Conservation (phyloP, 2,797 vertebrate genomes). For the Sebastes matsubarae region DNA sequence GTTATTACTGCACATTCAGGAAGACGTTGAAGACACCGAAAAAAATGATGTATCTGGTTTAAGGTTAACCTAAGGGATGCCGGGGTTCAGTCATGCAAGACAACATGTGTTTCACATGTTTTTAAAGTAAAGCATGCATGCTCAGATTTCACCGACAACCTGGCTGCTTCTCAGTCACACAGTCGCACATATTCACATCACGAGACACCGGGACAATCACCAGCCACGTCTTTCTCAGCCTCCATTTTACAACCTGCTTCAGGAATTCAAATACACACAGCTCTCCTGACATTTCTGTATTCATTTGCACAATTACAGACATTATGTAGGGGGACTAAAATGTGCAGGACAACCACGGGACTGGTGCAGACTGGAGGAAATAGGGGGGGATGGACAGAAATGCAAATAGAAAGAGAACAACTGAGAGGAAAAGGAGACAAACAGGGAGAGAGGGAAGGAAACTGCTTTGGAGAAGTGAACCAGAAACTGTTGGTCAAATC, state of each 20-base stretch:
- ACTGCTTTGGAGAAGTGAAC: conserved; percentile 33
- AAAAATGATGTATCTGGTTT: not conserved
- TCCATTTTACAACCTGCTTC: not conserved
- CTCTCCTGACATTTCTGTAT: not conserved
- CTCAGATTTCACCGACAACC: not conserved
- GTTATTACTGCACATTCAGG: not conserved
- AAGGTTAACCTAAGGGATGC: not conserved
- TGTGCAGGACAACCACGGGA: conserved; percentile 4
- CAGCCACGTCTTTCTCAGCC: not conserved
- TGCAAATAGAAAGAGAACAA: not conserved
- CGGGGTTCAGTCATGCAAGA: conserved; percentile 26
- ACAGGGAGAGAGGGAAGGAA: conserved; percentile 5
- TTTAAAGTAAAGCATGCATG: not conserved
- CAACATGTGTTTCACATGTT: conserved; percentile 2
- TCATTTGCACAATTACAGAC: not conserved
- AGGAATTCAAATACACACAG: not conserved
- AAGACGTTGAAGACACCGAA: not conserved
- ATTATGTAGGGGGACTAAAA: not conserved
- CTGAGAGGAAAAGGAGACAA: not conserved
- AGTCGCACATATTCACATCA: not conserved
- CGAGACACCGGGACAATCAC: not conserved
- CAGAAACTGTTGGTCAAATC: not conserved
- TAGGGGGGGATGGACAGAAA: not conserved
- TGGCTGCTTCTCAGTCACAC: not conserved
- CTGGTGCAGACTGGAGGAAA: not conserved